Base-by-base conservation (phyloP, 2,113 vertebrate species). In the Symphodus melops region DNA sequence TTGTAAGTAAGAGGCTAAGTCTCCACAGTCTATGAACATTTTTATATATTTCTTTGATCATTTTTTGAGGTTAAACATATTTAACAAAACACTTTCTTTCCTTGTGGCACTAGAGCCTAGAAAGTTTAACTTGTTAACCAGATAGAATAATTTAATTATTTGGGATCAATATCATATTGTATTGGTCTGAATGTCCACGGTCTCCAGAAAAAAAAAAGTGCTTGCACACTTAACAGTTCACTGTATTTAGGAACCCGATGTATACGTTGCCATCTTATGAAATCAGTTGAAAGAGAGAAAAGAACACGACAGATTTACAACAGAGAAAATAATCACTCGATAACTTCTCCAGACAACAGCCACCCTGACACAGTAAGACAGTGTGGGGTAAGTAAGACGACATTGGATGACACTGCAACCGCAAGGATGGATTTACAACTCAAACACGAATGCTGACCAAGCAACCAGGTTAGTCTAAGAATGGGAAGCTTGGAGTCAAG, bases 311-410 rank as follows among this genome's bases (percentile, higher is more conserved):
- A 93, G 78, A 90, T 89, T 94, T 91, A 95, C 94, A 20, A 96
- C 96, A 97, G 95, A 96, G 95, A 97, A 97, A 95, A 97, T 94
- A 96, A 97, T 97, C 96, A 96, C 95, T 68, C 79, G 44, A 83
- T 76, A 69, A 77, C 20, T 61, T 77, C 46, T 78, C 70, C 83
- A 92, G 71, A 94, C 84, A 91, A 92, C 79, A 85, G 92, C 61
- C 62, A 73, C 60, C 59, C 41, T 42, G 83, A 94, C 79, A 80
- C 67, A 1, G 67, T 86, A 66, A 63, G 37, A 71, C 56, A 33
- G 52, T 17, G 52, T 64, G 54, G 67, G 64, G 25, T 51, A 58
- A 75, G 41, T 58, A 14, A 44, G 56, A 56, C 7, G 2, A 77
- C 20, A 80, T 39, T 72, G 70, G 77, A 90, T 94, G 85, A 87